Evolutionary conservation across 2,113 vertebrate genomes (phyloP), one percentile per base, ranked within the genome.

Genomic region (Brachyhypopomus gauderio): DNA sequence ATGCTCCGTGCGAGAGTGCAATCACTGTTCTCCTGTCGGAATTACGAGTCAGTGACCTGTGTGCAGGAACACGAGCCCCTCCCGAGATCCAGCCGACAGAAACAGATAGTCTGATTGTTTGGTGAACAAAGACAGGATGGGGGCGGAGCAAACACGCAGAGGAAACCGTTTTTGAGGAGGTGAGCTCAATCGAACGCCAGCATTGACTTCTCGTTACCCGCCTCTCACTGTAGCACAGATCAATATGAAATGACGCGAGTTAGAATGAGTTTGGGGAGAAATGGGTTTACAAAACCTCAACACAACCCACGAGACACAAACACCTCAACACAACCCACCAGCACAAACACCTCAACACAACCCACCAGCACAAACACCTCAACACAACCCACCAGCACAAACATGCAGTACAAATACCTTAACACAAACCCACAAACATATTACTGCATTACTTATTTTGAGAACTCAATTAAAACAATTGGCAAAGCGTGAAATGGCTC

Each of bases 41-140:
- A 64, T 17, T 0, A 25, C 4, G 34, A 11, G 5, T 14, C 14
- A 17, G 9, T 66, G 27, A 66, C 27, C 27, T 19, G 63, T 69
- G 16, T n/a, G 0, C 34, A 38, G 36, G 30, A 60, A 5, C 66
- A 36, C 14, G n/a, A 36, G 30, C 2, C 17, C 64, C 19, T 36
- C 66, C 66, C 7, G 11, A 41, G 36, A 41, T 41, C 34, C 30
- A 22, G 7, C 36, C 2, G 11, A 41, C 5, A 41, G 19, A 70
- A 38, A 70, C 66, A 12, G 16, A 67, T 5, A 4, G 34, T 41
- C 34, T 11, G 36, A 70, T 70, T 70, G 66, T 70, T 70, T 70
- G 12, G 66, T 41, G 66, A 70, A 70, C 66, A 70, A 70, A 70
- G 66, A 22, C 36, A 38, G 66, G 66, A 70, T 41, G 66, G 45